Evolutionary conservation across 2,113 vertebrate genomes (phyloP).

Genomic region (human): GRCh38 chr3:132944501-132945000

Average conservation of each 20-base stretch:
- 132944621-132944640: neutral
- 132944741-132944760: neutral
- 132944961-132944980: neutral
- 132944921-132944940: constrained; percentile 3
- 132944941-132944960: constrained; percentile 27
- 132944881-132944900: neutral
- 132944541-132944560: neutral
- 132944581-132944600: neutral
- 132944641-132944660: neutral
- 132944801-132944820: neutral
- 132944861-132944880: neutral
- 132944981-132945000: neutral
- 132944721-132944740: neutral
- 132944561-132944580: neutral
- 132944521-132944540: neutral
- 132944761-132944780: neutral
- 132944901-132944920: neutral
- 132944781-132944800: neutral
- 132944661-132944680: neutral
- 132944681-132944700: neutral
- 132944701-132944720: neutral
- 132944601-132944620: neutral
- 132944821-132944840: neutral
- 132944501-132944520: constrained; percentile 44
- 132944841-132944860: neutral